Evolutionary conservation across 2,113 vertebrate genomes (phyloP), one percentile per base, ranked within the genome.

Genomic region (Turnix velox): DNA sequence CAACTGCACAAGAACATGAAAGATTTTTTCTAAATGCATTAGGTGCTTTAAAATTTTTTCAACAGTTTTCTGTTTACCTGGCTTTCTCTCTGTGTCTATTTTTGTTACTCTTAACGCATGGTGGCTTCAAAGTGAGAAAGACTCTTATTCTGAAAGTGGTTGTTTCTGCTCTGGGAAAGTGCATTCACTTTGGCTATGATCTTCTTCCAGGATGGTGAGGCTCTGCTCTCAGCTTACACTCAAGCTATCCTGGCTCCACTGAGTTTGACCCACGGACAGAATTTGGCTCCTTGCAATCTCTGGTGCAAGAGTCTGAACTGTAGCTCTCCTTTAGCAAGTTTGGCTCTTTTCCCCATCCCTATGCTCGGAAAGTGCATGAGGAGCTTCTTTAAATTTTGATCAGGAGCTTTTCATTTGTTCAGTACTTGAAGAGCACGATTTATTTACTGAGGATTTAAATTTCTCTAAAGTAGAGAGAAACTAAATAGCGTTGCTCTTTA

Each of bases 391-490:
- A 75, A 69, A 84, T 94, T 91, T 92, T 90, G 77, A 94, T 87
- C 62, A 18, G 62, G 75, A 4, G 2, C 87, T 91, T 97, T 95
- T 92, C 52, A 81, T 96, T 97, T 97, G 96, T 80, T 95, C 79
- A 35, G 49, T 78, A 62, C 91, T 95, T 88, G 88, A 96, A 95
- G 94, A 95, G 87, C 69, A 75, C 42, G 73, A 93, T 87, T 92
- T 96, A 96, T 97, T 96, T 97, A 94, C 90, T 2, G 7, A 67
- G 62, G 97, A 96, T 94, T 97, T 95, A 90, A 91, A 92, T 95
- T 94, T 93, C 96, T 93, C 96, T 94, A 57, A 95, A 92, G 96
- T 51, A 91, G 76, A 89, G 42, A 92, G 92, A 95, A 96, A 94
- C 76, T 71, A 94, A 96, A 96, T 94, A 96, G 88, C 58, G 9